phyloP scores from a whole-genome alignment of 1,140 invertebrate genomes.

The Reticulitermes speratus region DNA sequence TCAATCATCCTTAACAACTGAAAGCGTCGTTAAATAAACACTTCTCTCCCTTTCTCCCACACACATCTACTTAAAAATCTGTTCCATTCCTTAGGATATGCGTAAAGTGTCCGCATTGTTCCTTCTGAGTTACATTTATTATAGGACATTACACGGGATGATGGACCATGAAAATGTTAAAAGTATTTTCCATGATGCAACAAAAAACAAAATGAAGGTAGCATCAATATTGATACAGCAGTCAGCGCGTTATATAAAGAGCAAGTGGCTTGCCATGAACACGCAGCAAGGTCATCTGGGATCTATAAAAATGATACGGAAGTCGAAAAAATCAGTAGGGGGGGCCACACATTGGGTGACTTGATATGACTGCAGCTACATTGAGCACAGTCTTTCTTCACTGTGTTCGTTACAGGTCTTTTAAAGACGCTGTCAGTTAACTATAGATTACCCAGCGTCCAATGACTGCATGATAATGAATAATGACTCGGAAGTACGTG shows the following conservation, averaged over 20 bases:
- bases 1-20: no score
- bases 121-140: neutral
- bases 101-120: neutral
- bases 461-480: no score
- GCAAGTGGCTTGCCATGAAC: neutral
- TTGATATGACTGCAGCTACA: neutral
- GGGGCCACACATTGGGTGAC: neutral
- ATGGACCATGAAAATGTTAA: neutral
- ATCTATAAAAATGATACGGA: neutral
- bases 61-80: no score
- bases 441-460: no score
- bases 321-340: neutral
- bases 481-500: no score
- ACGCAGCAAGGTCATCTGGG: neutral
- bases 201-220: neutral
- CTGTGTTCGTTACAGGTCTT: no score
- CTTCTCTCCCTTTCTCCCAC: no score
- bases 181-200: neutral
- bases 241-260: neutral
- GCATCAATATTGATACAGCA: slow-evolving; percentile 11
- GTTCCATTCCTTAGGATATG: no score
- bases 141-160: neutral
- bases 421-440: no score
- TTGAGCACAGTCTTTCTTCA: no score
- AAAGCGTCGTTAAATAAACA: no score